Evolutionary conservation across 2,113 vertebrate genomes (phyloP), one percentile per base, ranked within the genome.

Genomic region (Uria aalge): DNA sequence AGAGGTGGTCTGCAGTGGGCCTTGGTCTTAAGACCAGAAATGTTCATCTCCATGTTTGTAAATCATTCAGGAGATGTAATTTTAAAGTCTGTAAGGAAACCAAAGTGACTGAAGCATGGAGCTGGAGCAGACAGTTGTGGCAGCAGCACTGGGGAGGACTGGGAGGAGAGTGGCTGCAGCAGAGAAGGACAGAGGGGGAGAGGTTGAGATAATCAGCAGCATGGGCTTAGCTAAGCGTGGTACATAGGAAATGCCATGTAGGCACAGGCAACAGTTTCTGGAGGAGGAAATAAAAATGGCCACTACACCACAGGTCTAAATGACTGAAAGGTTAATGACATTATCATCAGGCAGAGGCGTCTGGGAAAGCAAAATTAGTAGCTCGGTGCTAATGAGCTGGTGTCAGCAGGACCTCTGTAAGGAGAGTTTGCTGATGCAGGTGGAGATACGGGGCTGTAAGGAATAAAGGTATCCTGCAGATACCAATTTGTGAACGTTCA

Each of bases 401-500:
- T 87, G 34, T n/a, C 91, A 94, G 68, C 47, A 76, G 57, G 83
- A 95, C 66, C 47, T 92, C 66, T 48, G 36, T 76, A 38, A 89
- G 53, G n/a, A 81, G 68, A 89, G 38, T 87, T 91, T 81, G 40
- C 48, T 73, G 80, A 79, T 83, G 62, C 34, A 85, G 74, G 40
- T 69, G 73, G 57, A 92, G 85, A 89, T 86, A 92, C 8, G 40
- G 53, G 45, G 8, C 55, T 80, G 75, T 43, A 74, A 74, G 48
- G 72, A 94, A 95, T 60, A 92, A 76, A 92, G 45, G 82, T 92
- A 86, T 97, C 96, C 97, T 97, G 95, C 97, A 96, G 95, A 82
- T 90, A 95, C 73, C 94, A 97, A 95, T 96, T 96, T 96, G 95
- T 97, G 95, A 97, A 88, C 82, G 40, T 95, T 96, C 90, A 88